A percentile compares a stretch with the other conserved stretches of the same genome.
These are phyloP conservation scores for Stomorhina lunata DNA, from an alignment of 2,888 invertebrate genomes.

Conservation along the genomic window DNA sequence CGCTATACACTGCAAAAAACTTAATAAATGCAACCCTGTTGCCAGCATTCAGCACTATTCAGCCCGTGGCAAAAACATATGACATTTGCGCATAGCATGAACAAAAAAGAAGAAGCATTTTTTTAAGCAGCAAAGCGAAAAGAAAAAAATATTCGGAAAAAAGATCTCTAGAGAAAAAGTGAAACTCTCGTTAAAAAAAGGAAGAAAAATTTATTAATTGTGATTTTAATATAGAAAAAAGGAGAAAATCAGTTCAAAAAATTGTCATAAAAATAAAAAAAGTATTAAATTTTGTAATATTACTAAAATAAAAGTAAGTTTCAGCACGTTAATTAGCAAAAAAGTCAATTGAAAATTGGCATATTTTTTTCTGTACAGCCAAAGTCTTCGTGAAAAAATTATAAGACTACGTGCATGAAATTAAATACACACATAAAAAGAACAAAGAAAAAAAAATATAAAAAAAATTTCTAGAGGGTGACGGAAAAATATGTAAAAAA, in stretches of 20 bases:
- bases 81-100: conserved; percentile 26
- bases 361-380: not conserved
- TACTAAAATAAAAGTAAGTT: conserved; percentile 59
- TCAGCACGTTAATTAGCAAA: not conserved
- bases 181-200: conserved; percentile 39
- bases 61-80: conserved; percentile 23
- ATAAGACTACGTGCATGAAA: conserved; percentile 49
- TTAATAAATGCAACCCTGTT: conserved; percentile 8
- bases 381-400: conserved; percentile 54
- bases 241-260: conserved; percentile 35
- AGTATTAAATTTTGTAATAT: conserved; percentile 46
- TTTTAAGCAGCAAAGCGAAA: conserved; percentile 33
- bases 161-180: conserved; percentile 56
- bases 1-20: not conserved
- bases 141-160: conserved; percentile 52
- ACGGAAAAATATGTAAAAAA: conserved; percentile 15
- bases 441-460: conserved; percentile 50
- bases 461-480: conserved; percentile 1
- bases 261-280: conserved; percentile 30
- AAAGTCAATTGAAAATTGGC: conserved; percentile 17
- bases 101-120: conserved; percentile 50
- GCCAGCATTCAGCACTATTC: conserved; percentile 16
- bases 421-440: conserved; percentile 39
- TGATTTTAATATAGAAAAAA: conserved; percentile 52
- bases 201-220: conserved; percentile 51